Evolutionary conservation across 2,113 vertebrate species (phyloP).

Genomic region (Maccullochella peelii): DNA sequence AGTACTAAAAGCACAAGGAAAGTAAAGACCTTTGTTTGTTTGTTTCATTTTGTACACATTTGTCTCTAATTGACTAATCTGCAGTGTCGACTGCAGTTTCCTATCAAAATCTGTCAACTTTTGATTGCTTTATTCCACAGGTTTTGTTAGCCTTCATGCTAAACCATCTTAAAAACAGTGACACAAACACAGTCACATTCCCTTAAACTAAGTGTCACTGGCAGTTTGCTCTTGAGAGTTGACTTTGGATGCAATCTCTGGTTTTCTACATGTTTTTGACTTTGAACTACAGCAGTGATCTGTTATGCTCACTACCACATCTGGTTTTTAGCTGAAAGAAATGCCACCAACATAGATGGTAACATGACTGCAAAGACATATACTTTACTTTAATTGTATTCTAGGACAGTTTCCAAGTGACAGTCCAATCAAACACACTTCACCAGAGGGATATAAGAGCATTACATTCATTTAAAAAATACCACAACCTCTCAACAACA

Average conservation of each 20-base stretch:
- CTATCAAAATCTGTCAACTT: background rate
- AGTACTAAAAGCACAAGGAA: constrained; percentile 2
- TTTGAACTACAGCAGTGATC: background rate
- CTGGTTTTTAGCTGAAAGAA: background rate
- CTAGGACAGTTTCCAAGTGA: background rate
- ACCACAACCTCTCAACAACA: background rate
- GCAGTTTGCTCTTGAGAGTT: background rate
- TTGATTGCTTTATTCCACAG: background rate
- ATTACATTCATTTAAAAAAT: background rate
- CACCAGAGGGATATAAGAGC: background rate
- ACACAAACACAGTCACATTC: background rate
- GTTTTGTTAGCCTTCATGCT: constrained; percentile 4
- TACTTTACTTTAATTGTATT: constrained; percentile 5
- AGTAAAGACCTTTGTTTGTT: constrained; percentile 19
- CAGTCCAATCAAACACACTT: background rate
- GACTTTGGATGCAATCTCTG: background rate
- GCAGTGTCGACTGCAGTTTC: background rate
- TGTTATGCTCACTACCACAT: background rate
- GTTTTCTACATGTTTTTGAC: background rate
- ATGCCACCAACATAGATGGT: background rate
- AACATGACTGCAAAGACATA: background rate
- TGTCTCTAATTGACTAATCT: background rate
- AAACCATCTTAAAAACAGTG: background rate
- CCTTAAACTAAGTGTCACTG: background rate
- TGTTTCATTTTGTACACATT: constrained; percentile 16